Evolutionary conservation across 2,888 invertebrate genomes (phyloP), one percentile per base, ranked within the genome.

Genomic region (Trissolcus brochymenae): DNA sequence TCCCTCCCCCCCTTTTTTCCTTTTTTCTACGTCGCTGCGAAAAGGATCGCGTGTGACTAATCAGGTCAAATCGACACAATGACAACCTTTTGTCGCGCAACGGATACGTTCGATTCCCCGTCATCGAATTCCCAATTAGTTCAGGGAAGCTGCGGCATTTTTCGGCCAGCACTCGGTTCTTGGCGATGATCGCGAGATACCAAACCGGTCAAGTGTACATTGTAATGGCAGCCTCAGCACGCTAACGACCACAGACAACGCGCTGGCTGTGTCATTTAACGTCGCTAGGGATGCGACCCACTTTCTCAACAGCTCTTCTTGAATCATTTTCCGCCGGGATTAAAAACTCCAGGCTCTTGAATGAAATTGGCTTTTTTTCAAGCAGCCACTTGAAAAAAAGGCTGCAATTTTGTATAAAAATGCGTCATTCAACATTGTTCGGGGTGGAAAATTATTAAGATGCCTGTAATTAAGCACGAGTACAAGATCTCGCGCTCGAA

Each of bases 61-160:
- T 83, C 83, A 80, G 78, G 64, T 74, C 75, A 75, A 72, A 77
- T 64, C 66, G 78, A 53, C 62, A 60, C 60, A 72, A 77, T 77
- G 76, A 72, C 72, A 67, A 54, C 65, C 70, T 80, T 78, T 76
- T 59, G 71, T 68, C 73, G 78, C 53, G 29, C 41, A n/a, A n/a
- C 17, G 43, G 66, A 67, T 59, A 59, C 66, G 66, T 73, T 75
- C 74, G 71, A 76, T 75, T 71, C 17, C 16, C 35, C 75, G 68
- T 80, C 81, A 83, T 84, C 82, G 79, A 82, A 73, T 80, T 80
- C 76, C 81, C 84, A 83, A 84, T 84, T 84, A 84, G 83, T 84
- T 84, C 84, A 82, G 84, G 82, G 79, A 84, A 83, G 83, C 82
- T 84, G 84, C 83, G 76, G 78, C 81, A 25, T 55, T 62, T 59